Evolutionary conservation across 2,797 vertebrate genomes (phyloP), one percentile per base, ranked within the genome.

Genomic region (Rhyacichthys aspro): DNA sequence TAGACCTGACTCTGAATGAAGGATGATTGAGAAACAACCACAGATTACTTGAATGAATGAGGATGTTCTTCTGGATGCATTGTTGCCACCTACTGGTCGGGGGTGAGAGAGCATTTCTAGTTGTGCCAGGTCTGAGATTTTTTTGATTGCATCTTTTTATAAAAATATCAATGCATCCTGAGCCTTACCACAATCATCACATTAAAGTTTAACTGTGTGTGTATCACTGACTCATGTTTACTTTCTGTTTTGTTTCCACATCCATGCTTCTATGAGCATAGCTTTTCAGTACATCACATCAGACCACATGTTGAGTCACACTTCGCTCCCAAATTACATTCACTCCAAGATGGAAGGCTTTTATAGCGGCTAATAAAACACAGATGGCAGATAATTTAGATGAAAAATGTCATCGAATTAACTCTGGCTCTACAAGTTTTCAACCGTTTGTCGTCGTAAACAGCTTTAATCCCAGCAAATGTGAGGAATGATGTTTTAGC

Each of bases 341-440:
- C 63, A 28, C 23, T 9, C 14, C 14, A 32, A 49, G 14, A 49
- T 16, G 48, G 38, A 70, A 47, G 14, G 15, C 37, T 46, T 68
- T 59, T 15, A 44, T 11, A 1, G 32, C 1, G 75, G 41, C 66
- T 72, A 78, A 81, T 81, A 70, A 69, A 73, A 66, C 33, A 17
- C 79, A 77, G 79, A 86, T 79, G 81, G 77, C 18, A 12, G 58
- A 72, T 78, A 50, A 80, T 77, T 50, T 49, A 69, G 43, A 78
- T 59, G 55, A 74, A 72, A 63, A 43, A 49, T 49, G 12, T 50
- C 15, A 17, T 57, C 49, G 41, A 67, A 79, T 70, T 64, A 80
- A 72, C 70, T 70, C 8, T 37, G 17, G 42, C 63, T 46, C 55
- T 16, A 7, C 41, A 28, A 57, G 54, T 78, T 79, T 63, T 84